Conservation (phyloP, 2,113 vertebrate genomes). For the Toxotes chatareus region DNA sequence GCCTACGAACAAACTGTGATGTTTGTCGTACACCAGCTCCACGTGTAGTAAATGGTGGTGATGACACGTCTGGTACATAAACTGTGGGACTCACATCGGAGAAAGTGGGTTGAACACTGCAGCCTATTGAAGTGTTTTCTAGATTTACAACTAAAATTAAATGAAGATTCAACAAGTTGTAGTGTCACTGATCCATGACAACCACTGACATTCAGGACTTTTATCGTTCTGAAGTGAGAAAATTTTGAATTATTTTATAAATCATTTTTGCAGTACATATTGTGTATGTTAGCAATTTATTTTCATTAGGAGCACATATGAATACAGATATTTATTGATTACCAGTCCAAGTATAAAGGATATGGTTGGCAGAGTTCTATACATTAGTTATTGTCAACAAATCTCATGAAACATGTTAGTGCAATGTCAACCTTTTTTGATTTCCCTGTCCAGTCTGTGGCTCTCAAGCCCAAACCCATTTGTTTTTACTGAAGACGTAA, state of each 20-base stretch:
- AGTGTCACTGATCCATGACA: not conserved
- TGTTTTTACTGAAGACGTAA: not conserved
- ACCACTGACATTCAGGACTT: not conserved
- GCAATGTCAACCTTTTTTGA: not conserved
- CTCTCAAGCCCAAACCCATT: not conserved
- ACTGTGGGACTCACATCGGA: conserved; percentile 14
- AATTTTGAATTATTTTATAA: not conserved
- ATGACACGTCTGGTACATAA: conserved; percentile 10
- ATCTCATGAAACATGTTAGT: not conserved
- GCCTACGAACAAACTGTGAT: conserved; percentile 41
- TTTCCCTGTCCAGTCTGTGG: not conserved
- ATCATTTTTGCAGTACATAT: not conserved
- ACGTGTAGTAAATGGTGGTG: conserved; percentile 9
- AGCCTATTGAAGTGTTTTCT: conserved; percentile 38
- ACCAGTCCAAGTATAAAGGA: conserved; percentile 13
- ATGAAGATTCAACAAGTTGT: not conserved
- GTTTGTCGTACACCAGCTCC: conserved; percentile 28
- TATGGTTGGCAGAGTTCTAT: not conserved
- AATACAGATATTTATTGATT: not conserved
- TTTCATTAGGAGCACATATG: not conserved
- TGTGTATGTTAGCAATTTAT: not conserved
- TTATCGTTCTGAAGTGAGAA: not conserved
- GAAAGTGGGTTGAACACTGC: conserved; percentile 12
- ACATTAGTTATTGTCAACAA: not conserved
- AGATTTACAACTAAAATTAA: not conserved